These are phyloP conservation scores for Stigmatopora nigra DNA, from an alignment of 2,113 vertebrate genomes.

Conservation along the genomic window DNA sequence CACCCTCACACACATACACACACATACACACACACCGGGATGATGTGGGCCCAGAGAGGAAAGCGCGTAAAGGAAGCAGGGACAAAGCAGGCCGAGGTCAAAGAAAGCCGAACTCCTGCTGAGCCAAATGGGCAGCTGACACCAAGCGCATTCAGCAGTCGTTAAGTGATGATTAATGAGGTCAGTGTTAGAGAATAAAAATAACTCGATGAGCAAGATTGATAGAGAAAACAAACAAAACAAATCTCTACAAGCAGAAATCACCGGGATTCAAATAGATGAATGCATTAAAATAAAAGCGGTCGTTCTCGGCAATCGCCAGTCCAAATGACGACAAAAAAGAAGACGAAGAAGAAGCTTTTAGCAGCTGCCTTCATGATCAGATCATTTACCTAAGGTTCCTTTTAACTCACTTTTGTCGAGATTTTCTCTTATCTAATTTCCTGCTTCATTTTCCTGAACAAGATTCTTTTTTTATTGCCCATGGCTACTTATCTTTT, in stretches of 20 bases:
- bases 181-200: constrained; percentile 13
- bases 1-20: neutral
- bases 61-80: constrained; percentile 32
- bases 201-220: constrained; percentile 5
- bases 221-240: constrained; percentile 26
- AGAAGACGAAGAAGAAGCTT: neutral
- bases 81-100: constrained; percentile 45
- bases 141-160: constrained; percentile 42
- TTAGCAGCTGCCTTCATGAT: neutral
- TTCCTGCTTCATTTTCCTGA: neutral
- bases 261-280: neutral
- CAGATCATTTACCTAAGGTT: neutral
- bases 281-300: neutral
- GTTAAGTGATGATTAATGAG: constrained; percentile 53
- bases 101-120: constrained; percentile 47
- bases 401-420: neutral
- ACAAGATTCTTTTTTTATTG: neutral
- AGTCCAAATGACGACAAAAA: neutral
- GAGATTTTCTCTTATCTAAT: neutral
- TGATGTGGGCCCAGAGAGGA: constrained; percentile 27
- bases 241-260: neutral
- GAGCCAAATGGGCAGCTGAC: constrained; percentile 46
- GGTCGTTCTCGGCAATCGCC: neutral
- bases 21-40: neutral
- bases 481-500: neutral